Base-by-base conservation (phyloP, 2,797 vertebrate genomes). In the Gallirallus australis region DNA sequence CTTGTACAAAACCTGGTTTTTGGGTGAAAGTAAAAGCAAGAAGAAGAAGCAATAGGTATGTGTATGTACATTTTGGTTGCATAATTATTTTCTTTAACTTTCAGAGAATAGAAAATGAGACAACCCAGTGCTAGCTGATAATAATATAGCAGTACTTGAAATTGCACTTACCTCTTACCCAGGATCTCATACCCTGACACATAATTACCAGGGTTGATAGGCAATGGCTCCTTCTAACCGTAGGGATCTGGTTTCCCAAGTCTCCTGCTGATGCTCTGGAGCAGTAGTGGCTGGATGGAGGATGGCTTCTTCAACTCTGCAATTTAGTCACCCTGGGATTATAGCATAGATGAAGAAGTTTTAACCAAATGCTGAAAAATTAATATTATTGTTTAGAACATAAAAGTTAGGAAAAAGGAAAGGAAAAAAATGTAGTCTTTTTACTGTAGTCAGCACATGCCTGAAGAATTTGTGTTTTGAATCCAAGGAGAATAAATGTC, bases 101-200 rank as follows among this genome's bases (percentile, higher is more conserved):
- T 56, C 71, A 76, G 76, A 94, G 73, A 65, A 66, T 35, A 95
- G 78, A 93, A 89, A 97, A 96, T 93, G 95, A 96, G 81, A 78
- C 77, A 92, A 96, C 56, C 70, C 77, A 75, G 78, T 94, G 66
- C 60, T 91, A 77, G 85, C 73, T 97, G 88, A 61, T 94, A 94
- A 92, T 93, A 95, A 93, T 88, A 52, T 35, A 93, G 45, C 72
- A 48, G 65, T 88, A 68, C 86, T 92, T 76, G 89, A 88, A 94
- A 88, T 96, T 96, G 86, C 64, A 90, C 79, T 63, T 86, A 54
- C 42, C 89, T 93, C 8, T 65, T 77, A 37, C 82, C 96, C 35
- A 47, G 39, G 48, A 79, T 95, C 95, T 97, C 54, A 18, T 24
- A 30, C 23, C 83, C 90, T 97, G 96, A 94, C 94, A 92, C 47